phyloP scores from a whole-genome alignment of 1,140 invertebrate species.

The Trachelipus rathkii region DNA sequence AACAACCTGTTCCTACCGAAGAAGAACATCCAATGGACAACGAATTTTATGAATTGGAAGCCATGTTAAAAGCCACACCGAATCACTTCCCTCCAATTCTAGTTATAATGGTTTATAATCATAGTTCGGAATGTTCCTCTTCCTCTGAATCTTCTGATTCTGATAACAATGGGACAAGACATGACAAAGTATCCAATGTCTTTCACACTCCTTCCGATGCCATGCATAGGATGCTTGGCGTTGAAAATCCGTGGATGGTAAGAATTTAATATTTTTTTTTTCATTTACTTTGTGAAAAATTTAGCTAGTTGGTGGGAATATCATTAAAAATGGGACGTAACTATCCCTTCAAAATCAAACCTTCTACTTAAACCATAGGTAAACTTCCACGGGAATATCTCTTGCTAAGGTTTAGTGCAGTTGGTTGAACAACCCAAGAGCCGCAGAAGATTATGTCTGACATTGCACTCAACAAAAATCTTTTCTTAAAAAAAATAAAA shows the following conservation, averaged over 20 bases:
- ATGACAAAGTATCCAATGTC: neutral
- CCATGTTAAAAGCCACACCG: neutral
- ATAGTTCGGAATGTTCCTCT: neutral
- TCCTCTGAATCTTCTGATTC: neutral
- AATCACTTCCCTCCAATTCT: neutral
- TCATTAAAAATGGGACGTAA: too few relatives aligned
- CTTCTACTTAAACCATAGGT: too few relatives aligned
- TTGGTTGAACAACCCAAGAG: too few relatives aligned
- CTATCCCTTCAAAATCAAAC: too few relatives aligned
- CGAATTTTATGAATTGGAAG: neutral
- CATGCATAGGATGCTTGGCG: neutral
- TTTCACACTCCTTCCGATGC: neutral
- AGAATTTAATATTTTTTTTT: neutral
- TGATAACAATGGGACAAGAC: neutral
- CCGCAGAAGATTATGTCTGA: too few relatives aligned
- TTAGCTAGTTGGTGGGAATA: too few relatives aligned
- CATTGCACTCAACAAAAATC: too few relatives aligned
- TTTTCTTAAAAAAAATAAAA: too few relatives aligned
- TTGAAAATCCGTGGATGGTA: neutral
- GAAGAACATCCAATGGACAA: neutral
- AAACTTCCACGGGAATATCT: too few relatives aligned
- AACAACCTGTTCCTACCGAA: neutral
- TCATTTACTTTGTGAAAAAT: too few relatives aligned
- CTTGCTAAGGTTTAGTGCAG: too few relatives aligned
- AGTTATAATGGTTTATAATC: neutral